These are phyloP conservation scores for Pogonomyrmex barbatus DNA, from an alignment of 1,140 invertebrate species.

Conservation along the genomic window DNA sequence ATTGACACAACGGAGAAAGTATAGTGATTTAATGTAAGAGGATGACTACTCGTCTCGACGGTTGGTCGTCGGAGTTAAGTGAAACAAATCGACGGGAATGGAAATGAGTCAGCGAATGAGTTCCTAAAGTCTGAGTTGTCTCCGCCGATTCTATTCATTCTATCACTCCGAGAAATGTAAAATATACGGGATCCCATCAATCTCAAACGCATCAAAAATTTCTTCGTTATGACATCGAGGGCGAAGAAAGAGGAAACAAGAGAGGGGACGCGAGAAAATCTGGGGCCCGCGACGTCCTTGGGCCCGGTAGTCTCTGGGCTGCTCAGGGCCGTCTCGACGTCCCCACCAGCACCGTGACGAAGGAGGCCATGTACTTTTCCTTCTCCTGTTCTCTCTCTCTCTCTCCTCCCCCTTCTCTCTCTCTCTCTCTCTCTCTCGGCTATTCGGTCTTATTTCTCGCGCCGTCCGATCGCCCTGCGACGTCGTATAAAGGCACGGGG, in stretches of 20 bases:
- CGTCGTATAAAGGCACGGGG: conserved; percentile 21
- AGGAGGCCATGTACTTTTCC: conserved; percentile 32
- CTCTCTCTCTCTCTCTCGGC: background rate
- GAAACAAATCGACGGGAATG: conserved; percentile 77
- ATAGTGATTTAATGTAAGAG: conserved; percentile 23
- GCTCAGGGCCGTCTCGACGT: conserved; percentile 79
- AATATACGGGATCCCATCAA: background rate
- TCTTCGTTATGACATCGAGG: background rate
- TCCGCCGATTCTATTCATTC: conserved; percentile 26
- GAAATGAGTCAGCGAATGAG: conserved; percentile 69
- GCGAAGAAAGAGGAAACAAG: conserved; percentile 1
- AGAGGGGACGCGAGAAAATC: conserved; percentile 68
- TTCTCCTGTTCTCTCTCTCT: conserved; percentile 47
- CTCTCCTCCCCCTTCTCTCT: background rate
- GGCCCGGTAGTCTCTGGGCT: conserved; percentile 79
- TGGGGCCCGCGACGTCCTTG: conserved; percentile 83
- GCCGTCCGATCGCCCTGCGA: background rate
- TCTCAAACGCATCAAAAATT: background rate
- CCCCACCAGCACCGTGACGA: conserved; percentile 58
- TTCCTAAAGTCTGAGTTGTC: conserved; percentile 38
- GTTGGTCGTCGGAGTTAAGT: conserved; percentile 60
- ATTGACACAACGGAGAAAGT: conserved; percentile 13
- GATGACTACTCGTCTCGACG: conserved; percentile 9
- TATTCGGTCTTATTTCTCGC: conserved; percentile 9
- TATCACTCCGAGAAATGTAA: background rate